Evolutionary conservation across 64 coral and sea anemone species (phyloP).

Genomic region (Pachyseris speciosa): DNA sequence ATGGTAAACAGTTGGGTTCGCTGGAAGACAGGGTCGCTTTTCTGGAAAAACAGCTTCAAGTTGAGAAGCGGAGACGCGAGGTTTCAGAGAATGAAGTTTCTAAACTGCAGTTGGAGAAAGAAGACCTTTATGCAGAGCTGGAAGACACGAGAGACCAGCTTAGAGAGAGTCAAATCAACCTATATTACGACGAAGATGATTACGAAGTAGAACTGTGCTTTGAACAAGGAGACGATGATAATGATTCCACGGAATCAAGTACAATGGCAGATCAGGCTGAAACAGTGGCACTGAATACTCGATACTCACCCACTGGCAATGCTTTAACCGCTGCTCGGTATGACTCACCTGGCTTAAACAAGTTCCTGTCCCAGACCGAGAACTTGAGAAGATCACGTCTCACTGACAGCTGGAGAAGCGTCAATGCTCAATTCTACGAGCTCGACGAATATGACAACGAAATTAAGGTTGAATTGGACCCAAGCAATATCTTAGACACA

Average conservation of each 20-base stretch:
- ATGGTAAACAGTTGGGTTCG: not conserved
- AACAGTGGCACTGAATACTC: not conserved
- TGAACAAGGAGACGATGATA: not conserved
- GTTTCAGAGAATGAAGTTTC: constrained; percentile 56
- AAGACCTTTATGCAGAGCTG: constrained; percentile 31
- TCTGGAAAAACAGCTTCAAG: constrained; percentile 28
- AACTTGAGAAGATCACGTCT: constrained; percentile 14
- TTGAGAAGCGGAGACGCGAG: constrained; percentile 37
- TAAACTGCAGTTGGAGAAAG: constrained; percentile 39
- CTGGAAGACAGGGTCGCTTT: constrained; percentile 34
- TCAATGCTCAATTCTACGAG: constrained; percentile 62
- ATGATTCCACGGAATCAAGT: not conserved
- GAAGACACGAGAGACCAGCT: constrained; percentile 42
- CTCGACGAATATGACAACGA: constrained; percentile 74
- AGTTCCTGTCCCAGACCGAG: constrained; percentile 4
- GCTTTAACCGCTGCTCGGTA: not conserved
- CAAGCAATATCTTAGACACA: not conserved
- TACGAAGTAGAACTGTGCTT: not conserved
- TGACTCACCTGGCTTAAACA: not conserved
- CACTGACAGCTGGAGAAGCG: constrained; percentile 38
- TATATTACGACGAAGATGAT: constrained; percentile 1
- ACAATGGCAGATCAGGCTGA: not conserved
- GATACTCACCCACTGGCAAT: not conserved
- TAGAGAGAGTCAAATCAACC: constrained; percentile 10
- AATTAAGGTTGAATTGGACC: constrained; percentile 51